These are phyloP conservation scores for Pocota personata DNA, from an alignment of 2,888 invertebrate species.

Conservation along the genomic window DNA sequence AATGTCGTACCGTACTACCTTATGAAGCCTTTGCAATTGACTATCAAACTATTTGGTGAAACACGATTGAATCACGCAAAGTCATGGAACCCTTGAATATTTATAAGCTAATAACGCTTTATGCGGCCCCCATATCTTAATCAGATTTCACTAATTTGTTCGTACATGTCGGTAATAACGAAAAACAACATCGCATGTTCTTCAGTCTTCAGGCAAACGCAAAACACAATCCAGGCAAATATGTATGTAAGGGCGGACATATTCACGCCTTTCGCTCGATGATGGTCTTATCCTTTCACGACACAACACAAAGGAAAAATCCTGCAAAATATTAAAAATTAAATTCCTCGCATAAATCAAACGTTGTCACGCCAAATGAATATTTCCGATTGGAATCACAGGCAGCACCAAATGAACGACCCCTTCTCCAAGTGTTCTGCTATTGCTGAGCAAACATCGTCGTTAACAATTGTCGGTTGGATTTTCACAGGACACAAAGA, in stretches of 20 bases:
- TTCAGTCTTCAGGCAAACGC: not conserved
- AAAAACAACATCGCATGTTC: conserved; percentile 49
- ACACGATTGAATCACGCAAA: conserved; percentile 5
- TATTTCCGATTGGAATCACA: conserved; percentile 53
- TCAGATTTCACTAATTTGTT: conserved; percentile 12
- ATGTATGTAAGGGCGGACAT: not conserved
- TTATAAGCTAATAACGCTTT: not conserved
- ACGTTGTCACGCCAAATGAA: conserved; percentile 64
- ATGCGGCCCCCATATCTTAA: not conserved
- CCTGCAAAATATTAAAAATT: conserved; percentile 65
- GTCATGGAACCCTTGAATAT: not conserved
- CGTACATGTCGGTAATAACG: not conserved
- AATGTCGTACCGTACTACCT: not conserved
- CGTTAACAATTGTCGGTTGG: conserved; percentile 7
- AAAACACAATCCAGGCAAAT: not conserved
- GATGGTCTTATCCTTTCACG: conserved; percentile 6
- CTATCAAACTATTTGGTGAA: not conserved
- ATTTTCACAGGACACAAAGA: conserved; percentile 17
- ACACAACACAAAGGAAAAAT: not conserved
- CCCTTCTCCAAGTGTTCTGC: not conserved
- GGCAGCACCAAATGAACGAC: not conserved
- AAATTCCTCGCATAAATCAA: conserved; percentile 54
- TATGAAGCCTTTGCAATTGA: not conserved
- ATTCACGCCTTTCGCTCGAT: not conserved
- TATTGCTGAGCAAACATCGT: not conserved